phyloP scores from a whole-genome alignment of 53 echinoderm and acorn worm species.

The Crossaster papposus region DNA sequence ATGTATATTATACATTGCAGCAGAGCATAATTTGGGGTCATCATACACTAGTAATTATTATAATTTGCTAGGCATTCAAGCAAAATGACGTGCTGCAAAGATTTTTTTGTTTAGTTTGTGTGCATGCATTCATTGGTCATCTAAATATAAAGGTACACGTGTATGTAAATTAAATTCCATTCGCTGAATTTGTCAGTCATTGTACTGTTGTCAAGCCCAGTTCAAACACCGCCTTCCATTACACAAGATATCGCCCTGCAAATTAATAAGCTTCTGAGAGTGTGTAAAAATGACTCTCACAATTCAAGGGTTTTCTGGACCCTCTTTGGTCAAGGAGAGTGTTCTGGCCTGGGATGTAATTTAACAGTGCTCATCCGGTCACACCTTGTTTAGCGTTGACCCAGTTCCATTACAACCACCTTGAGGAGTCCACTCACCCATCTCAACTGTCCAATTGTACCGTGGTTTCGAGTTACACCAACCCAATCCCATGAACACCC shows the following conservation, averaged over 20 bases:
- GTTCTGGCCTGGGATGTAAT: conserved; percentile 42
- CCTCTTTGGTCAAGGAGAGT: conserved; percentile 17
- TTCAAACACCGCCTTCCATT: conserved; percentile 32
- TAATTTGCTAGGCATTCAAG: too few species aligned
- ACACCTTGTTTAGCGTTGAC: conserved; percentile 46
- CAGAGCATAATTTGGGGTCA: too few species aligned
- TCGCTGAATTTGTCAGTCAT: conserved; percentile 5
- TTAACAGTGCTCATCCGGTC: conserved; percentile 56
- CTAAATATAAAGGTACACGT: neutral
- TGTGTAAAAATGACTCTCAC: conserved; percentile 22
- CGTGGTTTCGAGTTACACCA: conserved; percentile 28
- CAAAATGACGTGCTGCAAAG: neutral
- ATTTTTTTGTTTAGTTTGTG: too few species aligned
- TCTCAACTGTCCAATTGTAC: neutral
- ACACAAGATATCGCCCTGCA: conserved; percentile 39
- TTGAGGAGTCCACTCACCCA: conserved; percentile 34
- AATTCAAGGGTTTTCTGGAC: neutral
- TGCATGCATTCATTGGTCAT: neutral
- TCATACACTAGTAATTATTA: too few species aligned
- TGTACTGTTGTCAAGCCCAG: conserved; percentile 31
- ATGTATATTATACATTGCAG: too few species aligned
- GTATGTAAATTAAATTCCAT: conserved; percentile 6
- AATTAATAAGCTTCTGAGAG: conserved; percentile 47
- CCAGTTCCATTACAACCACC: conserved; percentile 64
- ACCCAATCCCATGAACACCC: conserved; percentile 14